phyloP scores from a whole-genome alignment of 2,888 invertebrate genomes.

The Taphrorychus bicolor region DNA sequence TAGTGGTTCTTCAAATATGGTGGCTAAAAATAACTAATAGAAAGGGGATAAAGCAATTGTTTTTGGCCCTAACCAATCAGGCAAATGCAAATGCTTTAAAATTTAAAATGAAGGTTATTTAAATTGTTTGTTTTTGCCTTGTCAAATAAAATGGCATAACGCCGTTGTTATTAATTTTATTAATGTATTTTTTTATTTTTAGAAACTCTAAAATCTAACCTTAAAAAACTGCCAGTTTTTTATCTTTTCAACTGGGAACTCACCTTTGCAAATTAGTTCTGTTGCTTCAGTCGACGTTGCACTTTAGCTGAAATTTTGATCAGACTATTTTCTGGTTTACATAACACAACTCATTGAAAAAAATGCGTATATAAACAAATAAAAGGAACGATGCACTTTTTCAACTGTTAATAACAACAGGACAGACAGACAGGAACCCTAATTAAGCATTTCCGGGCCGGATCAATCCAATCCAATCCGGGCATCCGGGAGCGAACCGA shows the following conservation, averaged over 20 bases:
- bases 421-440: constrained; percentile 49
- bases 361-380: constrained; percentile 43
- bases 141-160: no score
- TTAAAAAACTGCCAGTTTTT: no score
- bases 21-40: no score
- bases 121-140: no score
- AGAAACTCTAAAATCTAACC: no score
- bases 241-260: no score
- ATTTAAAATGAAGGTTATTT: no score
- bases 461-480: constrained; percentile 49
- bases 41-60: no score
- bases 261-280: constrained; percentile 46
- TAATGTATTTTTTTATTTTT: no score
- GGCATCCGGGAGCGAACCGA: constrained; percentile 54
- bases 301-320: constrained; percentile 1
- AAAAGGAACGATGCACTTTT: constrained; percentile 6
- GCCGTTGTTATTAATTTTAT: no score
- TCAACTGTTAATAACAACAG: neutral
- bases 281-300: constrained; percentile 23
- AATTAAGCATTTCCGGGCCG: constrained; percentile 58
- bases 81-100: no score
- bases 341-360: constrained; percentile 37
- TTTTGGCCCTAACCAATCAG: no score
- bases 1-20: neutral
- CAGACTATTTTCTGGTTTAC: constrained; percentile 27